These are phyloP conservation scores for Mesembrinibis cayennensis DNA, from an alignment of 2,113 vertebrate genomes.

Conservation along the genomic window DNA sequence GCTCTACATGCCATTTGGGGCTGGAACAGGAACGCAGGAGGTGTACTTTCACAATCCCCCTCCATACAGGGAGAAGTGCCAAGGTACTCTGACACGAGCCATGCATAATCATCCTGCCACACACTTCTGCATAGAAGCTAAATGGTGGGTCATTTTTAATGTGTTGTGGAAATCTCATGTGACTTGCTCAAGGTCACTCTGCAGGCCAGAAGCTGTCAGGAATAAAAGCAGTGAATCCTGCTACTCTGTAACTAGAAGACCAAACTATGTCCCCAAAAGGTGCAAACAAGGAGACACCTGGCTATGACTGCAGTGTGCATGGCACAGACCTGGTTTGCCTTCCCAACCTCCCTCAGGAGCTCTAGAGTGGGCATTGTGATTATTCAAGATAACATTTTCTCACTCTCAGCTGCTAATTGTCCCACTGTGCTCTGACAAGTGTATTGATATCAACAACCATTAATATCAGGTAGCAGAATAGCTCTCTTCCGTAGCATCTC, in stretches of 20 bases:
- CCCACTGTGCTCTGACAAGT: background rate
- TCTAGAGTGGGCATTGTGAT: background rate
- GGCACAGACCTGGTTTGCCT: fast-evolving
- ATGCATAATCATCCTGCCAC: background rate
- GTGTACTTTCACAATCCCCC: background rate
- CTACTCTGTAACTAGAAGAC: background rate
- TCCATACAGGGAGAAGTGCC: background rate
- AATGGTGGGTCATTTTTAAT: background rate
- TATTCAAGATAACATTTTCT: background rate
- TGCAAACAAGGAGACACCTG: background rate
- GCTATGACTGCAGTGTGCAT: fast-evolving
- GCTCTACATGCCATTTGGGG: background rate
- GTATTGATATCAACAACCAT: background rate
- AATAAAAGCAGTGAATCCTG: background rate
- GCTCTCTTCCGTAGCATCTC: background rate
- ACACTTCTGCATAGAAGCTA: background rate
- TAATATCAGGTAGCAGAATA: background rate
- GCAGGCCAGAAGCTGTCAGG: background rate
- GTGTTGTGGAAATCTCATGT: background rate
- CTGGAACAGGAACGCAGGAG: background rate
- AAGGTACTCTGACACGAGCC: background rate
- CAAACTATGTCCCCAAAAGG: background rate
- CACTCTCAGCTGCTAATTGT: background rate
- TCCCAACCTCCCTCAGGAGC: background rate
- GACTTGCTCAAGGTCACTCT: background rate